Evolutionary conservation across 2,888 invertebrate species (phyloP), one percentile per base, ranked within the genome.

Genomic region (Hirtodrosophila confusa): DNA sequence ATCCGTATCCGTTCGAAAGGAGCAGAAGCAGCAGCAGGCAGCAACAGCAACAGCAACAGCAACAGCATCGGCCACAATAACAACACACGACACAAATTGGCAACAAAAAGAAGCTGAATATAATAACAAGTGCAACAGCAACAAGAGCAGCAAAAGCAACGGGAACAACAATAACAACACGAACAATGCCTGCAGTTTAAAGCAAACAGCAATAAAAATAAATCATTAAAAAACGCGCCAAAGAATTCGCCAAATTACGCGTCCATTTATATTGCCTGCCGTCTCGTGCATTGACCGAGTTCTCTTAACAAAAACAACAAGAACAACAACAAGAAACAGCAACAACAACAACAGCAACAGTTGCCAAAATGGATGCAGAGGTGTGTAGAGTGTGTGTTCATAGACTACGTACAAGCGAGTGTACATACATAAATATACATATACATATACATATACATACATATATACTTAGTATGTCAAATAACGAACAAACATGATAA

Each of bases 331-430:
- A 57, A 23, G 53, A 57, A 39, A 8, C 47, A 36, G 17, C 47
- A 66, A 23, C 67, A 63, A 40, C 55, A 62, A 31, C 43, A 55
- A 8, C 47, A 36, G n/a, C 31, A 31, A 9, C 61, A 48, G 61
- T 40, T 62, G 53, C 63, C 60, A 67, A 76, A 66, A 80, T 85
- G 85, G 84, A 86, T 75, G 74, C 75, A 65, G 82, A 85, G 85
- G 85, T 85, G 84, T 75, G 85, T 86, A 80, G 17, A 57, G 39
- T 47, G 48, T 55, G 53, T 51, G 43, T 48, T 35, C 35, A 39
- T 43, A 37, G n/a, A 35, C 37, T 58, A 39, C 37, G 4, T 27
- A 27, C 6, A 6, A 5, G 6, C 6, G 27, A 31, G 7, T 31
- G 7, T 31, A 9, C 7, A 31, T 8, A 31, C 9, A 31, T 7